These are phyloP conservation scores for Drosophila kambysellisi DNA, from an alignment of 2,888 invertebrate genomes.

Conservation along the genomic window DNA sequence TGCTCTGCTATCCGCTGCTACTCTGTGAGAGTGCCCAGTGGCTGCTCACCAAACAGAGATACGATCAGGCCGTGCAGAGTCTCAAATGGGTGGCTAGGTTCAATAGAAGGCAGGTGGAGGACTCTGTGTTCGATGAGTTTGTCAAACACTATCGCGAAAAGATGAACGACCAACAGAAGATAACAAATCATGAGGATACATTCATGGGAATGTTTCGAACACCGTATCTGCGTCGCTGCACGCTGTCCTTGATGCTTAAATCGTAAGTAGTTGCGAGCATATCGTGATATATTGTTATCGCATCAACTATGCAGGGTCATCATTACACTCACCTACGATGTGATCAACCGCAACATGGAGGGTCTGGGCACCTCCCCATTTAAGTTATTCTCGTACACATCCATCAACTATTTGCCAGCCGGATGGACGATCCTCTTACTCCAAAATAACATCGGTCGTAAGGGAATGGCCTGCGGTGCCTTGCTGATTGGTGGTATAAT, in stretches of 20 bases:
- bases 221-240: slow-evolving; percentile 86
- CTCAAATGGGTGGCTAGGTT: slow-evolving; percentile 86
- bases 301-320: slow-evolving; percentile 85
- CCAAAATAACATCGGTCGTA: slow-evolving; percentile 85
- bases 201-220: slow-evolving; percentile 86
- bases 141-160: slow-evolving; percentile 76
- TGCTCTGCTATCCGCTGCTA: slow-evolving; percentile 86
- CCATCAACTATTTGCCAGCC: slow-evolving; percentile 86
- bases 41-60: slow-evolving; percentile 86
- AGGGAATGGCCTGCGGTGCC: slow-evolving; percentile 86
- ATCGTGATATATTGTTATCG: slow-evolving; percentile 49
- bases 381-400: slow-evolving; percentile 86
- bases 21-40: slow-evolving; percentile 88
- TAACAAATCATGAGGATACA: slow-evolving; percentile 68
- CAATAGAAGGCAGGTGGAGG: slow-evolving; percentile 85
- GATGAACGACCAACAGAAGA: slow-evolving; percentile 53
- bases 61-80: slow-evolving; percentile 86
- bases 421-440: slow-evolving; percentile 83
- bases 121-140: slow-evolving; percentile 85
- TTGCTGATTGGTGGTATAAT: slow-evolving; percentile 86
- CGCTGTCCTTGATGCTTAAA: slow-evolving; percentile 86
- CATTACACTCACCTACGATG: slow-evolving; percentile 87
- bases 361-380: slow-evolving; percentile 87
- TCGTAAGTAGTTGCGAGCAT: slow-evolving; percentile 85
- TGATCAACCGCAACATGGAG: slow-evolving; percentile 87